These are phyloP conservation scores for Cathartes aura DNA, from an alignment of 2,113 vertebrate species.

Conservation along the genomic window DNA sequence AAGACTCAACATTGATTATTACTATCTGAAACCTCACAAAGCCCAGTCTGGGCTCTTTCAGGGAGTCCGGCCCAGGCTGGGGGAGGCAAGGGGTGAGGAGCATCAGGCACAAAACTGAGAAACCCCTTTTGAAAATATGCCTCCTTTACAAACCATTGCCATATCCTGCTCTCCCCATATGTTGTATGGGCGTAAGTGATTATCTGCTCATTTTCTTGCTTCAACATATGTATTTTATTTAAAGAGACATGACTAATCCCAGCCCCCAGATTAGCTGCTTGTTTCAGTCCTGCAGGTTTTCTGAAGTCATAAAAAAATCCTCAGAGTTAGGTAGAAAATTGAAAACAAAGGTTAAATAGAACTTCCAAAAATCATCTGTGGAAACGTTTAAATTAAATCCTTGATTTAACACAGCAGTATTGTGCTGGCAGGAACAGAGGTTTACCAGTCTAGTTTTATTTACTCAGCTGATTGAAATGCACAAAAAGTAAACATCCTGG, in stretches of 20 bases:
- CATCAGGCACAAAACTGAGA: neutral
- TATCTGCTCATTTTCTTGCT: conserved; percentile 58
- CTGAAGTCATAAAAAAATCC: neutral
- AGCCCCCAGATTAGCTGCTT: conserved; percentile 39
- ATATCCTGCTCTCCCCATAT: neutral
- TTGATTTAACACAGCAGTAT: conserved; percentile 15
- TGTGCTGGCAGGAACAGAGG: conserved; percentile 16
- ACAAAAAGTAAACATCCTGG: conserved; percentile 44
- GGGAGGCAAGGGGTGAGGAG: neutral
- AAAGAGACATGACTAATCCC: conserved; percentile 53
- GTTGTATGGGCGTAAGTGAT: conserved; percentile 54
- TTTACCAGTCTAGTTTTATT: conserved; percentile 42
- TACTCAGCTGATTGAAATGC: conserved; percentile 59
- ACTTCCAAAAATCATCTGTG: conserved; percentile 22
- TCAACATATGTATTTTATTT: conserved; percentile 57
- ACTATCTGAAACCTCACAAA: neutral
- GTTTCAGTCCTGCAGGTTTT: conserved; percentile 28
- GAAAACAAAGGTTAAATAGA: conserved; percentile 52
- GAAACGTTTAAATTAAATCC: conserved; percentile 45
- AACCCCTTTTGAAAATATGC: neutral
- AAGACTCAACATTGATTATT: neutral
- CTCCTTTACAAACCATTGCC: neutral
- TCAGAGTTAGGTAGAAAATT: conserved; percentile 22
- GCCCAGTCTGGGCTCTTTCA: neutral
- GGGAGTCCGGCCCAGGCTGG: neutral